phyloP scores from a whole-genome alignment of 2,888 invertebrate species.

The Orthosia cruda region DNA sequence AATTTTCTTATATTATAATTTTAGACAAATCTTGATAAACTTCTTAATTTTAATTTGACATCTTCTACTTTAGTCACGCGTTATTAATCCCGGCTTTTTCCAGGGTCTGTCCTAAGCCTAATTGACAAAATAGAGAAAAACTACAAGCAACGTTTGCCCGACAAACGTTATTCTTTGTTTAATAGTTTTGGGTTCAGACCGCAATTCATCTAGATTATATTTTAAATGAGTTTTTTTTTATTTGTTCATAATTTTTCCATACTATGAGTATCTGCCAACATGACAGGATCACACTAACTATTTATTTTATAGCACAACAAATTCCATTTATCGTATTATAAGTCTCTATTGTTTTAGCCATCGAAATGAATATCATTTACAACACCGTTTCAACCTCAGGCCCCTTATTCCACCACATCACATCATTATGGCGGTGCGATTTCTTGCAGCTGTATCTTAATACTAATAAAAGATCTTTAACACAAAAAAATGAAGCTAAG shows the following conservation, averaged over 20 bases:
- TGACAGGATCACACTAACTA: background rate
- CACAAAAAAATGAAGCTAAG: too few relatives aligned
- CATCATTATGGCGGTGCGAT: background rate
- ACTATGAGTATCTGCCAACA: too few relatives aligned
- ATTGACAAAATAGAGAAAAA: slow-evolving; percentile 30
- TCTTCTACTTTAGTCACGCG: slow-evolving; percentile 7
- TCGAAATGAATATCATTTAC: background rate
- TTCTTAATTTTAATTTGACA: slow-evolving; percentile 27
- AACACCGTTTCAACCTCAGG: too few relatives aligned
- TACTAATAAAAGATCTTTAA: too few relatives aligned
- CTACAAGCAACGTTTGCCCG: background rate
- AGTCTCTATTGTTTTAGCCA: background rate
- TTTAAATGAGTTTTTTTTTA: background rate
- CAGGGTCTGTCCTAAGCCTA: slow-evolving; percentile 4
- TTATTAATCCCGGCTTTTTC: slow-evolving; percentile 11
- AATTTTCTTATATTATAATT: background rate
- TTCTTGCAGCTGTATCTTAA: too few relatives aligned
- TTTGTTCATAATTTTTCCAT: background rate
- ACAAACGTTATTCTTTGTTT: background rate
- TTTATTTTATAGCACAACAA: background rate
- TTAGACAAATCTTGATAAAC: background rate
- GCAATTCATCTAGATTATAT: background rate
- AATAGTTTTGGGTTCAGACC: background rate
- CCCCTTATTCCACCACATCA: background rate
- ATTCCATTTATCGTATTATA: too few relatives aligned